A percentile compares a stretch with the other conserved stretches of the same genome.
Evolutionary conservation across 2,113 vertebrate genomes (phyloP).

Genomic region (Strix aluco): DNA sequence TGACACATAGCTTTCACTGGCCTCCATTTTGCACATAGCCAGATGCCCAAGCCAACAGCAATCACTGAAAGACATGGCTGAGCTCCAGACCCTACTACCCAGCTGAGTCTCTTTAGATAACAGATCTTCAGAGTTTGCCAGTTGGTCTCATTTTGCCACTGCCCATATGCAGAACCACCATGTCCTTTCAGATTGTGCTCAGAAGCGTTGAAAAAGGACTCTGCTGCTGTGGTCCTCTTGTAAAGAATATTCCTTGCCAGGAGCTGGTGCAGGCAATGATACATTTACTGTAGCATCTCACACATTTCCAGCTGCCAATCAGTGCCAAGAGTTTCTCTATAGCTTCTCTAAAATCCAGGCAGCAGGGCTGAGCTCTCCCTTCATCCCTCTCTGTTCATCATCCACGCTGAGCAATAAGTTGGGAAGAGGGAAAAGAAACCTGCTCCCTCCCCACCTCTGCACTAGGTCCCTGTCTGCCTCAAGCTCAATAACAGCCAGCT

Average conservation of each 20-base stretch:
- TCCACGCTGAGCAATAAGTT: neutral
- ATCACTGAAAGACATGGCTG: neutral
- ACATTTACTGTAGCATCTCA: neutral
- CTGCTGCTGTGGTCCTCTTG: neutral
- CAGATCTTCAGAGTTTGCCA: neutral
- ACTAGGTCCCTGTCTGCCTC: neutral
- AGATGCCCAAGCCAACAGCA: neutral
- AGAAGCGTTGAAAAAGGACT: neutral
- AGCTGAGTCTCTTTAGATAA: neutral
- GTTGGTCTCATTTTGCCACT: fast-evolving
- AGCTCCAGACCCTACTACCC: neutral
- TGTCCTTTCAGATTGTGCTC: neutral
- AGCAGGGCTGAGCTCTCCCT: neutral
- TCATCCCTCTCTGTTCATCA: neutral
- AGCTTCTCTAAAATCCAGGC: neutral
- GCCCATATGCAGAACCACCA: fast-evolving
- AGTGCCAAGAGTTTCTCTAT: neutral
- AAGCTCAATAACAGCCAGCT: neutral
- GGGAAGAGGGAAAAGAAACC: neutral
- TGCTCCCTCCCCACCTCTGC: neutral
- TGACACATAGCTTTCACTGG: neutral
- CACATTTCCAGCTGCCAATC: neutral
- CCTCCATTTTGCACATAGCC: neutral
- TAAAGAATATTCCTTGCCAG: neutral
- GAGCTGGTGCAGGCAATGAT: neutral